These are phyloP conservation scores for Chrysemys picta DNA, from an alignment of 2,113 vertebrate species.

Conservation along the genomic window DNA sequence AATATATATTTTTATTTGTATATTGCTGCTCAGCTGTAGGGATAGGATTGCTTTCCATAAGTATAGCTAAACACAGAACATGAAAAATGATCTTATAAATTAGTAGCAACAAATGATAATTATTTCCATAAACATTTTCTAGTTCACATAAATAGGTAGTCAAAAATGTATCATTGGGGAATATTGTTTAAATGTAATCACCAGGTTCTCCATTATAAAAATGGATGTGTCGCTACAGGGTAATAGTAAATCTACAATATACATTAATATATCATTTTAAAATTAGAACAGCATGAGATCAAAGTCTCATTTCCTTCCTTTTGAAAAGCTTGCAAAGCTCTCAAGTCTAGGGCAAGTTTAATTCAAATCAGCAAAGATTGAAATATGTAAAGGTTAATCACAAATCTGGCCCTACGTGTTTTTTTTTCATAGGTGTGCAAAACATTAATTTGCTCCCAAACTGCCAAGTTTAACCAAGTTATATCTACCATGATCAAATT, in stretches of 20 bases:
- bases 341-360: neutral
- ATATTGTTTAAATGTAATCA: neutral
- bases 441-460: accelerated
- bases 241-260: neutral
- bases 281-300: neutral
- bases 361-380: accelerated
- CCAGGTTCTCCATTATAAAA: neutral
- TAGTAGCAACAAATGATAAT: neutral
- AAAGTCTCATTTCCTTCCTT: neutral
- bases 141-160: neutral
- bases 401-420: accelerated
- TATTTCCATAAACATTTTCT: conserved; percentile 6
- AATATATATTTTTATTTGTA: neutral
- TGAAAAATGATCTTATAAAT: neutral
- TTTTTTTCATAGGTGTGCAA: neutral
- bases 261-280: neutral
- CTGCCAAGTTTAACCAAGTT: neutral
- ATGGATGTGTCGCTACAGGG: neutral
- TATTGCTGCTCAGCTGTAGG: neutral
- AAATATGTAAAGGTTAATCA: neutral
- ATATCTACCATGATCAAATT: neutral
- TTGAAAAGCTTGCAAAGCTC: neutral
- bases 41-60: neutral
- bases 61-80: neutral
- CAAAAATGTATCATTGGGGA: neutral